Evolutionary conservation across 2,888 invertebrate species (phyloP), one percentile per base, ranked within the genome.

Genomic region (Ophion obscuratus): DNA sequence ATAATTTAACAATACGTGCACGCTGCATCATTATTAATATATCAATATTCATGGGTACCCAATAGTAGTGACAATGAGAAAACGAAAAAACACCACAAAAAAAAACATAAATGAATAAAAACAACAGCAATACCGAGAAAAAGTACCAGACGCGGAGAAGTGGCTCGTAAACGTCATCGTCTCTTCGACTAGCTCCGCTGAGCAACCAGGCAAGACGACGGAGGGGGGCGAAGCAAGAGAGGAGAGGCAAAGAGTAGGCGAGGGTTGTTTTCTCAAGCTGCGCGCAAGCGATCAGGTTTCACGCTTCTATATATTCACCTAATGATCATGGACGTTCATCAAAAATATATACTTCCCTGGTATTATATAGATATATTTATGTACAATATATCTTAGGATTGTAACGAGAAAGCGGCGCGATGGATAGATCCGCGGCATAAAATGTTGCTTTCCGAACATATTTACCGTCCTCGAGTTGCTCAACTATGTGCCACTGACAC

Each of bases 131-230:
- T 17, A 40, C 6, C 40, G 7, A 53, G 53, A 53, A 53, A 17
- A 53, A 53, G 53, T 11, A 4, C 17, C 53, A 53, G 53, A 53
- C 73, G 71, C 70, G 40, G 62, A 77, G 57, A 73, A 73, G 59
- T 66, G 24, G 77, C 57, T 83, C 82, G 82, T 83, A 83, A 83
- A 83, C 73, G 77, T 83, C 82, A 77, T 73, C 73, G 31, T 62
- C 36, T 73, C 71, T 77, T 71, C 62, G 14, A 9, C 66, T 66
- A 66, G 68, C 24, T 20, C 24, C 53, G 53, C 17, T 17, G 53
- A 53, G 14, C 53, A 40, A 40, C 40, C 40, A 53, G 53, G 5
- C 5, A 14, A 53, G 53, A 14, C 53, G 53, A 53, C 2, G 5
- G 53, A 53, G 17, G 53, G 53, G 53, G 53, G 53, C 53, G 1